Base-by-base conservation (phyloP, 2,888 invertebrate genomes). In the Danaus chrysippus region DNA sequence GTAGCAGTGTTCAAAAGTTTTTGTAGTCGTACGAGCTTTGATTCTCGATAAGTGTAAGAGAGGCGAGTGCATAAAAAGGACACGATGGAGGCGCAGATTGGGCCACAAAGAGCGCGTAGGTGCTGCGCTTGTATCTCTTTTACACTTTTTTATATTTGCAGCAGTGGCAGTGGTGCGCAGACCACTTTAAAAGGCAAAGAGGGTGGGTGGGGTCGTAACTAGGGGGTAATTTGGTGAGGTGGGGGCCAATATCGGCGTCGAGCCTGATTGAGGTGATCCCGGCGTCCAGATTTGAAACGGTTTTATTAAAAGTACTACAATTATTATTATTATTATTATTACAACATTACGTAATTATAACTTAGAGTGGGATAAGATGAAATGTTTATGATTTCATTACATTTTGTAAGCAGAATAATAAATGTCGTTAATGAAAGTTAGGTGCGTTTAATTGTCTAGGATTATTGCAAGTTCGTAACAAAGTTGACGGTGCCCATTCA, bases 51-150 rank as follows among this genome's bases (percentile, higher is more conserved):
- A 81, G 81, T 87, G 87, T 87, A 87, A 86, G 84, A 87, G 89
- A 84, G 83, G 83, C 84, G 82, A 74, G 76, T 73, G 78, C 78
- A 84, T 86, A 90, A 88, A 90, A 89, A 89, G 81, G 84, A 84
- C 80, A 86, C 83, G 87, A 88, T 73, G 78, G 76, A 87, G 89
- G 89, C 79, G 83, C 78, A 90, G 90, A 88, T 89, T 88, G 89
- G 87, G 87, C 89, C 89, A 91, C 91, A 91, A 91, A 91, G 91
- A 88, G 89, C 84, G 84, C 82, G 76, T 86, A 90, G 91, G 89
- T 87, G 83, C 84, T 79, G 78, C 82, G 83, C 78, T 79, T 83
- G 79, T 79, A 79, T 75, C 82, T 82, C 83, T 89, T 89, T 89
- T 88, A 81, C 82, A 85, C 83, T 90, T 89, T 90, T 34, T 90